A percentile compares a stretch with the other conserved stretches of the same genome.
Conservation (phyloP, 1,140 invertebrate species). For the Alviniconcha marisindica region DNA sequence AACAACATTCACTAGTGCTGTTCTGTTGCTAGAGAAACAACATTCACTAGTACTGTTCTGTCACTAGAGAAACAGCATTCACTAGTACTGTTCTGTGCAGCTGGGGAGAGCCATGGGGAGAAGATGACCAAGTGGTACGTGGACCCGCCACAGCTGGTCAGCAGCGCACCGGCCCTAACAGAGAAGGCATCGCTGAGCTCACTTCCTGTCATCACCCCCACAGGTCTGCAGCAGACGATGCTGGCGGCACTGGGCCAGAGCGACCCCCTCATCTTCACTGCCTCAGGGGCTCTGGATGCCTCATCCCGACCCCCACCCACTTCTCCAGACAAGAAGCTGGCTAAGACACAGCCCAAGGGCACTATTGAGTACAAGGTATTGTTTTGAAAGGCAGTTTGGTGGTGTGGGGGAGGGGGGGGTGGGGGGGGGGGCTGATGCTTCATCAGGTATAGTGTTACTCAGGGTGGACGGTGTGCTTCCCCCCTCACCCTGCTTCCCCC, state of each 20-base stretch:
- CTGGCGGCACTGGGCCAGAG: constrained; percentile 30
- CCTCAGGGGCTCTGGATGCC: background rate
- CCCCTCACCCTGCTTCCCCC: no score
- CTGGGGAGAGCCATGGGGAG: background rate
- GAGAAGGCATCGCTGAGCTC: constrained; percentile 17
- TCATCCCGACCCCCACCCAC: background rate
- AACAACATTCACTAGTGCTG: no score
- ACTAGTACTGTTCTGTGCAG: background rate
- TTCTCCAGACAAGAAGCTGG: constrained; percentile 39
- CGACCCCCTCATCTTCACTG: background rate
- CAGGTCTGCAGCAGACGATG: constrained; percentile 42
- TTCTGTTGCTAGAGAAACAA: no score
- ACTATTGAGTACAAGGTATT: constrained; percentile 46
- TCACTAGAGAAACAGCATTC: background rate
- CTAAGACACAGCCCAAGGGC: constrained; percentile 46
- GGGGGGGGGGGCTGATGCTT: no score
- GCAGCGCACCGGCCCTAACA: background rate
- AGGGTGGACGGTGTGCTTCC: no score
- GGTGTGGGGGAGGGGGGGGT: constrained; percentile 7
- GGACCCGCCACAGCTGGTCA: background rate
- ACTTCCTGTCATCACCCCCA: constrained; percentile 7
- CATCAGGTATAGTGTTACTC: no score
- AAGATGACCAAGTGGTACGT: constrained; percentile 13
- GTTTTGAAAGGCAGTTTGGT: no score
- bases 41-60: background rate